phyloP scores from a whole-genome alignment of 2,797 vertebrate genomes.

The Pseudochaenichthys georgianus region DNA sequence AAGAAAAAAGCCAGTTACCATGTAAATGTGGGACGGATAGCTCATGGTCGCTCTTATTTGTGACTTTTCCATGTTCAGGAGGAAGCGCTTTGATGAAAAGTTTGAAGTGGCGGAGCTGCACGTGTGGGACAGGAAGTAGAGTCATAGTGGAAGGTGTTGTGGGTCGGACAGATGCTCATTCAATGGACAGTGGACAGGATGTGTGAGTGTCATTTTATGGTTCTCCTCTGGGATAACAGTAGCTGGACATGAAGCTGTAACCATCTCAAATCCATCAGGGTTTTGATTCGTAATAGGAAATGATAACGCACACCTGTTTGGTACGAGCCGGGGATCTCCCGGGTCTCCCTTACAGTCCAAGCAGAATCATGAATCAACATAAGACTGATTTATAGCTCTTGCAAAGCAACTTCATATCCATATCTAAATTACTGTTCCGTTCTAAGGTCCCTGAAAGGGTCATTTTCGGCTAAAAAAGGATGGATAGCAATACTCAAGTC shows the following conservation, averaged over 20 bases:
- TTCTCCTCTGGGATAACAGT: slow-evolving; percentile 67
- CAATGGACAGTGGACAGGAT: slow-evolving; percentile 76
- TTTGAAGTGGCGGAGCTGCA: slow-evolving; percentile 59
- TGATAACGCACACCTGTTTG: slow-evolving; percentile 49
- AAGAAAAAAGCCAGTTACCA: not conserved
- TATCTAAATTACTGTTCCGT: slow-evolving; percentile 15
- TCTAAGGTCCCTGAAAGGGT: not conserved
- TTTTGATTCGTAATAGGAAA: slow-evolving; percentile 53
- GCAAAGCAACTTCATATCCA: slow-evolving; percentile 4
- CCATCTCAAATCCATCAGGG: slow-evolving; percentile 53
- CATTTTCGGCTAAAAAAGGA: not conserved
- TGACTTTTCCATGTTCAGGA: slow-evolving; percentile 35
- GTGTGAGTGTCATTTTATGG: slow-evolving; percentile 70
- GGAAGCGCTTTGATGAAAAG: slow-evolving; percentile 43
- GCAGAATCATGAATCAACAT: slow-evolving; percentile 34
- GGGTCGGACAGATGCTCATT: slow-evolving; percentile 75
- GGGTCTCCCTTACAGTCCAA: slow-evolving; percentile 16
- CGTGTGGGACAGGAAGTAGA: slow-evolving; percentile 72
- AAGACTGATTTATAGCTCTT: slow-evolving; percentile 26
- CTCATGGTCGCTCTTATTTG: slow-evolving; percentile 13
- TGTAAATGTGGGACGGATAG: not conserved
- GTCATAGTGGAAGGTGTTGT: slow-evolving; percentile 58
- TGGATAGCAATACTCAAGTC: too few relatives aligned
- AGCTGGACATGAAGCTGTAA: slow-evolving; percentile 43
- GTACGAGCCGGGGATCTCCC: slow-evolving; percentile 33